phyloP scores from a whole-genome alignment of 1,140 invertebrate species.

The Chrysopa pallens region DNA sequence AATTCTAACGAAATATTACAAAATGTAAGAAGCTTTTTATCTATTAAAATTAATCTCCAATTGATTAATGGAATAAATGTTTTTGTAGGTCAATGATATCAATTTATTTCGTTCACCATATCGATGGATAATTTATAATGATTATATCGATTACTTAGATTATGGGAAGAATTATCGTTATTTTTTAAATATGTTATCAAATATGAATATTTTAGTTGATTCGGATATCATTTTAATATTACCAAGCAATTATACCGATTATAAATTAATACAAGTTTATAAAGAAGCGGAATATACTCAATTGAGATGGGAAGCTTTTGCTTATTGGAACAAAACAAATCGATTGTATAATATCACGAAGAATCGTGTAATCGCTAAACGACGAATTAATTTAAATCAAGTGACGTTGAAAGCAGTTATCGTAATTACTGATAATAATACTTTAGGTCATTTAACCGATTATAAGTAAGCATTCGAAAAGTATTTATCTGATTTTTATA shows the following conservation, averaged over 20 bases:
- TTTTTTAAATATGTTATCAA: not conserved
- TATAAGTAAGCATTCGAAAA: conserved; percentile 24
- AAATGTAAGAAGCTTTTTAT: not conserved
- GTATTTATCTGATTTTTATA: too few relatives aligned
- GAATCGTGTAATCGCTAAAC: conserved; percentile 7
- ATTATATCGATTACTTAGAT: not conserved
- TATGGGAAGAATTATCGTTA: not conserved
- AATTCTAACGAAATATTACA: not conserved
- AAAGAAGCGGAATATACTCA: conserved; percentile 5
- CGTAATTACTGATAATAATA: conserved; percentile 35
- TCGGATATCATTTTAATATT: conserved; percentile 14
- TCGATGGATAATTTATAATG: conserved; percentile 1
- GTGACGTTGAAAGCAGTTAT: conserved; percentile 24
- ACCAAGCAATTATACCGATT: conserved; percentile 1
- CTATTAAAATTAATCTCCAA: conserved; percentile 5
- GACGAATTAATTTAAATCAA: conserved; percentile 23
- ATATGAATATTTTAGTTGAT: conserved; percentile 14
- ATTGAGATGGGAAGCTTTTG: conserved; percentile 12
- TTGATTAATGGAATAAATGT: not conserved
- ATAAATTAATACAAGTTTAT: conserved; percentile 13
- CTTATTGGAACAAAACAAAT: conserved; percentile 6
- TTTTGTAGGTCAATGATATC: conserved; percentile 1
- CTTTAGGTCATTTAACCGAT: conserved; percentile 37
- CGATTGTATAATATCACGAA: conserved; percentile 4
- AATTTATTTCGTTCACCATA: not conserved